These are phyloP conservation scores for Scomber colias DNA, from an alignment of 2,113 vertebrate genomes.

Conservation along the genomic window DNA sequence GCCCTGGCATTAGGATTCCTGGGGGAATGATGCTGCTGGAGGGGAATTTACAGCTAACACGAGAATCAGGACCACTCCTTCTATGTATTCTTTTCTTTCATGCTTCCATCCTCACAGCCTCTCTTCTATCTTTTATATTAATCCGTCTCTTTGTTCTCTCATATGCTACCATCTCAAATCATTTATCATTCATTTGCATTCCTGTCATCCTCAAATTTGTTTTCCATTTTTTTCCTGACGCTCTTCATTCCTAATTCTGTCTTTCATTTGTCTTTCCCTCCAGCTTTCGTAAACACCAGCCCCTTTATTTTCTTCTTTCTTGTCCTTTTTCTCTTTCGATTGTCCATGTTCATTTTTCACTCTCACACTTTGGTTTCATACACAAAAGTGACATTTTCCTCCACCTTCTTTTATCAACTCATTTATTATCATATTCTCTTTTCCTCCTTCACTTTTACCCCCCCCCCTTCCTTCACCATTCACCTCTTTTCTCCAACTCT, in stretches of 20 bases:
- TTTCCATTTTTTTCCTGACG: background rate
- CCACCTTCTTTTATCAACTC: background rate
- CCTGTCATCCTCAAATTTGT: background rate
- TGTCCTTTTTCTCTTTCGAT: background rate
- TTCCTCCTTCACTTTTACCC: background rate
- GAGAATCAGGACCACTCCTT: background rate
- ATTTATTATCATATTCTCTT: background rate
- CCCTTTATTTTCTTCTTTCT: background rate
- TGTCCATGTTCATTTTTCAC: background rate
- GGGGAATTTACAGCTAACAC: slow-evolving; percentile 12
- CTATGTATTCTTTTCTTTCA: background rate
- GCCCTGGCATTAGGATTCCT: slow-evolving; percentile 1
- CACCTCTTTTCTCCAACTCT: background rate
- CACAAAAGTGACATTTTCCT: background rate
- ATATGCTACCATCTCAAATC: background rate
- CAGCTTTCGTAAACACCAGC: background rate
- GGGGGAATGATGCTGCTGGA: background rate
- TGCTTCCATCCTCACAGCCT: background rate
- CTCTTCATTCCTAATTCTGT: background rate
- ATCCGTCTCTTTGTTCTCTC: background rate
- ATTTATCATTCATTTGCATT: background rate
- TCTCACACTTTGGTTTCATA: background rate
- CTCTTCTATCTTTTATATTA: background rate
- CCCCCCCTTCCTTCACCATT: background rate
- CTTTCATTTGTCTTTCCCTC: too few relatives aligned